Evolutionary conservation across 2,888 invertebrate species (phyloP).

Genomic region (Antheraea yamamai): DNA sequence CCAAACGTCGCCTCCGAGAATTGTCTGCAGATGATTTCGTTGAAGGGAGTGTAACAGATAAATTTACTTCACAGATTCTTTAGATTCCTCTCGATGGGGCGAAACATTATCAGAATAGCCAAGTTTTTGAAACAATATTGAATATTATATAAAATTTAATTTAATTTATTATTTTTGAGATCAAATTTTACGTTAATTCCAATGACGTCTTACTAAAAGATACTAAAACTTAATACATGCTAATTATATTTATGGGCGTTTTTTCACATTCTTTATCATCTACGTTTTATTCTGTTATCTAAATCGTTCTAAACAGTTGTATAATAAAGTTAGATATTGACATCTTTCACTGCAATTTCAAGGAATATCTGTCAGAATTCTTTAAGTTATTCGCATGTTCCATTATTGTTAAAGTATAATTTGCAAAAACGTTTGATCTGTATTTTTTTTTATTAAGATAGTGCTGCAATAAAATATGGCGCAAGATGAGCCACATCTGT

Average conservation of each 20-base stretch:
- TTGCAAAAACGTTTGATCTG: too few relatives aligned
- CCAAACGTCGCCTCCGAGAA: constrained; percentile 32
- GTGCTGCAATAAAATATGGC: too few relatives aligned
- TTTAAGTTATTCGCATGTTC: too few relatives aligned
- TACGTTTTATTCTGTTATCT: background rate
- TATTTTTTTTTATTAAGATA: too few relatives aligned
- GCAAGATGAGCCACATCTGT: too few relatives aligned
- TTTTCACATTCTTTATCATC: background rate
- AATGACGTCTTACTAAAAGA: background rate
- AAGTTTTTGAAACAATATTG: background rate
- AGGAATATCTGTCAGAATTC: too few relatives aligned
- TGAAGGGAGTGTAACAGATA: constrained; percentile 8
- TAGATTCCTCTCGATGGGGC: constrained; percentile 4
- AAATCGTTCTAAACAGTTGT: too few relatives aligned
- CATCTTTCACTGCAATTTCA: too few relatives aligned
- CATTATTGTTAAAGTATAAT: too few relatives aligned
- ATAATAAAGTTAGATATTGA: too few relatives aligned
- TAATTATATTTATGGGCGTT: background rate
- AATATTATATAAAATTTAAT: background rate
- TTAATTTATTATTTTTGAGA: background rate
- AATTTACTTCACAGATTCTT: constrained; percentile 15
- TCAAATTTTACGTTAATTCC: constrained; percentile 1
- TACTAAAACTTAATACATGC: background rate
- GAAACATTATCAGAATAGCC: background rate
- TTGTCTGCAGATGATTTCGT: constrained; percentile 18